phyloP scores from a whole-genome alignment of 2,888 invertebrate species.

The Drosophila pseudotakahashii region DNA sequence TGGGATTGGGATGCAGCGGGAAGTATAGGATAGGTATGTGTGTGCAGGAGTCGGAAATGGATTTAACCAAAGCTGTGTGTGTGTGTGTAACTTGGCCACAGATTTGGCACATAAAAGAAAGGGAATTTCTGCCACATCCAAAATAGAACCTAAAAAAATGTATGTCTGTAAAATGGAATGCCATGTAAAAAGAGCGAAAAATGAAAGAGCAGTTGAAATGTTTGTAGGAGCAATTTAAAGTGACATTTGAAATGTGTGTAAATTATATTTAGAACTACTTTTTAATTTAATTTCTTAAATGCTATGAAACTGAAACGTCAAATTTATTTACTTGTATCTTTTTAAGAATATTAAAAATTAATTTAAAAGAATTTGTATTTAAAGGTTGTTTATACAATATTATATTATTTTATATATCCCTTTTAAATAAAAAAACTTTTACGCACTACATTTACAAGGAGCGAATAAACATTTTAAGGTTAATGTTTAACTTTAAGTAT shows the following conservation, averaged over 20 bases:
- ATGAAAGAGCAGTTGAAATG: background rate
- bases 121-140: conserved; percentile 32
- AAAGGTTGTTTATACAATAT: too few species aligned
- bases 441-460: background rate
- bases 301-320: too few species aligned
- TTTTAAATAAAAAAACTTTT: conserved; percentile 6
- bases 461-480: conserved; percentile 2
- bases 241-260: background rate
- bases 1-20: too few species aligned
- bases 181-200: background rate
- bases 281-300: too few species aligned
- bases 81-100: conserved; percentile 55
- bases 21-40: conserved; percentile 4
- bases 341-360: too few species aligned
- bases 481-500: conserved; percentile 33
- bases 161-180: conserved; percentile 28
- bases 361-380: too few species aligned
- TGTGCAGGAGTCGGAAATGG: conserved; percentile 69
- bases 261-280: background rate
- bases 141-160: conserved; percentile 35
- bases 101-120: conserved; percentile 54
- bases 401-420: background rate
- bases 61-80: conserved; percentile 53
- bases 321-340: too few species aligned
- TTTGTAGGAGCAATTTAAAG: background rate